A percentile compares a stretch with the other conserved stretches of the same genome.
Conservation (phyloP, 2,113 vertebrate genomes). For the Raja brachyura region DNA sequence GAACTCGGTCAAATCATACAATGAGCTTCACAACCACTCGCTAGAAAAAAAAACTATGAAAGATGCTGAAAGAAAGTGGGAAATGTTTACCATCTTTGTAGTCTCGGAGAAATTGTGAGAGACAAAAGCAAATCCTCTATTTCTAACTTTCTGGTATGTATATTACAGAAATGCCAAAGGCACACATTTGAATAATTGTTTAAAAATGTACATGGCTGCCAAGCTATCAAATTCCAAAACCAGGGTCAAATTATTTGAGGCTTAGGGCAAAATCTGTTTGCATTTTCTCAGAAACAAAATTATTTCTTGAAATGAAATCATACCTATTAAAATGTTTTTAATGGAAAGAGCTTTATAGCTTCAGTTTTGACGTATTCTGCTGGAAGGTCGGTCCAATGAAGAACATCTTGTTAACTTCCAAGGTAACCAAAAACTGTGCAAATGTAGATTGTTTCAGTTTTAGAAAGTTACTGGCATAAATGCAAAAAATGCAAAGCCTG, state of each 20-base stretch:
- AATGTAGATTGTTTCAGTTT: background rate
- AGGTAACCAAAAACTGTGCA: background rate
- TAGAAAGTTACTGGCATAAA: background rate
- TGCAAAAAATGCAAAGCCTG: too few species aligned
- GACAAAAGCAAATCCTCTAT: background rate
- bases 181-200: background rate
- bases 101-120: background rate
- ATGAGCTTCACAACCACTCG: background rate
- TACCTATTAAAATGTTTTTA: background rate
- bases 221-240: background rate
- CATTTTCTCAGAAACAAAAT: background rate
- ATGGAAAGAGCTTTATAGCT: background rate
- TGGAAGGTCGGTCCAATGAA: background rate
- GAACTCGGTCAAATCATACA: background rate
- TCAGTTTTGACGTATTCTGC: background rate
- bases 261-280: background rate
- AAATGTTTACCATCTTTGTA: background rate
- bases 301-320: background rate
- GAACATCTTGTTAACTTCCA: background rate
- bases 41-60: background rate
- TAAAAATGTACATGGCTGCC: background rate
- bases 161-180: background rate
- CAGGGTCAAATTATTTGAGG: background rate
- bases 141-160: background rate
- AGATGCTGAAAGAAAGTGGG: background rate